Evolutionary conservation across 2,888 invertebrate species (phyloP).

Genomic region (Clepsis dumicolana): DNA sequence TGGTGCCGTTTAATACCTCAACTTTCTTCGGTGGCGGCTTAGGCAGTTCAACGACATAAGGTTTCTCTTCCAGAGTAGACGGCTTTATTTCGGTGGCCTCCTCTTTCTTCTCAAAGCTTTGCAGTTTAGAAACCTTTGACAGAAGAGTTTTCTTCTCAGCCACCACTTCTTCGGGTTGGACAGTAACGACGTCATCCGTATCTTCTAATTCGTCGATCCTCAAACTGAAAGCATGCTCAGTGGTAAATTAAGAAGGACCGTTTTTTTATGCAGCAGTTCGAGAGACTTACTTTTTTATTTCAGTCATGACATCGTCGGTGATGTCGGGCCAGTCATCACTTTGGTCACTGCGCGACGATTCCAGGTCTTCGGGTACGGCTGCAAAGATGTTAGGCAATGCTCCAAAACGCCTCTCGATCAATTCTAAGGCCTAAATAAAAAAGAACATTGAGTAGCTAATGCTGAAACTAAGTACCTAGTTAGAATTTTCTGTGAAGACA

Average conservation of each 20-base stretch:
- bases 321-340: conserved; percentile 75
- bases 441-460: not conserved
- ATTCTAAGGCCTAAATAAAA: conserved; percentile 90
- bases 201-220: conserved; percentile 69
- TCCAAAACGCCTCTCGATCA: conserved; percentile 92
- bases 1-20: conserved; percentile 57
- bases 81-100: conserved; percentile 49
- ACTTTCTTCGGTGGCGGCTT: conserved; percentile 67
- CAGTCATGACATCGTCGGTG: conserved; percentile 87
- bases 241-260: not conserved
- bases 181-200: conserved; percentile 60
- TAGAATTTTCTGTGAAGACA: too few species aligned
- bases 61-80: conserved; percentile 44
- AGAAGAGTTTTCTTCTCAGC: conserved; percentile 76
- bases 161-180: conserved; percentile 73
- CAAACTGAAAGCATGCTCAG: conserved; percentile 57
- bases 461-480: too few species aligned
- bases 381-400: conserved; percentile 88
- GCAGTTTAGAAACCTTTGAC: conserved; percentile 73
- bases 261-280: not conserved
- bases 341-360: conserved; percentile 67
- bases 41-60: conserved; percentile 54
- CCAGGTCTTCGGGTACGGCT: conserved; percentile 72
- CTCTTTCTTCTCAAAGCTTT: conserved; percentile 73
- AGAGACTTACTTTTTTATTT: conserved; percentile 85